Conservation (phyloP, 64 coral and sea anemone genomes). For the Hydrozoanthus tunicans region DNA sequence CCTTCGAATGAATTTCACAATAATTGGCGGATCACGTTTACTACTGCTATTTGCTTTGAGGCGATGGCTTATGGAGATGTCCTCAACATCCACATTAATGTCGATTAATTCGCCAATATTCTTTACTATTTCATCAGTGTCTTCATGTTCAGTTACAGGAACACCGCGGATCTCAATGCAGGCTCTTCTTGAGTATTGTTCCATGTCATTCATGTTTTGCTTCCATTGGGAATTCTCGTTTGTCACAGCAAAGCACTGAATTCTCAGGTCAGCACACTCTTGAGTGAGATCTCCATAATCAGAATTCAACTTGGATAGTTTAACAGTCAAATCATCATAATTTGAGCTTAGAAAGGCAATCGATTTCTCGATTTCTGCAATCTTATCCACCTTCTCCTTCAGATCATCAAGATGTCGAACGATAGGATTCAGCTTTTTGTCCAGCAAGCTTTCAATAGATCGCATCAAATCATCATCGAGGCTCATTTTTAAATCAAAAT, state of each 20-base stretch:
- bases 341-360: slow-evolving; percentile 18
- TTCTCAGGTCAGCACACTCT: slow-evolving; percentile 16
- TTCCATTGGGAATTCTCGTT: slow-evolving; percentile 34
- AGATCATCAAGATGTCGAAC: slow-evolving; percentile 22
- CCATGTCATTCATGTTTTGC: not conserved
- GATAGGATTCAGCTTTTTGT: too few species aligned
- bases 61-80: slow-evolving; percentile 2
- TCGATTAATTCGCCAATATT: too few species aligned
- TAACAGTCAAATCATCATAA: too few species aligned
- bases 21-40: not conserved
- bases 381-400: slow-evolving; percentile 42
- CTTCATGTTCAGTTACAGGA: slow-evolving; percentile 31
- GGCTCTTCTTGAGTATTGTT: slow-evolving; percentile 39
- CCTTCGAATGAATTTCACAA: too few species aligned
- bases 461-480: too few species aligned
- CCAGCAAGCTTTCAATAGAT: too few species aligned
- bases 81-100: not conserved
- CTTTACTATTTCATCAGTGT: not conserved
- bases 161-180: slow-evolving; percentile 29
- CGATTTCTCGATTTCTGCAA: slow-evolving; percentile 36
- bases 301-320: too few species aligned
- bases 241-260: not conserved
- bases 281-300: slow-evolving; percentile 36
- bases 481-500: too few species aligned
- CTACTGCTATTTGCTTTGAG: slow-evolving; percentile 18